Conservation (phyloP, 2,113 vertebrate genomes). For the Burhinus oedicnemus region DNA sequence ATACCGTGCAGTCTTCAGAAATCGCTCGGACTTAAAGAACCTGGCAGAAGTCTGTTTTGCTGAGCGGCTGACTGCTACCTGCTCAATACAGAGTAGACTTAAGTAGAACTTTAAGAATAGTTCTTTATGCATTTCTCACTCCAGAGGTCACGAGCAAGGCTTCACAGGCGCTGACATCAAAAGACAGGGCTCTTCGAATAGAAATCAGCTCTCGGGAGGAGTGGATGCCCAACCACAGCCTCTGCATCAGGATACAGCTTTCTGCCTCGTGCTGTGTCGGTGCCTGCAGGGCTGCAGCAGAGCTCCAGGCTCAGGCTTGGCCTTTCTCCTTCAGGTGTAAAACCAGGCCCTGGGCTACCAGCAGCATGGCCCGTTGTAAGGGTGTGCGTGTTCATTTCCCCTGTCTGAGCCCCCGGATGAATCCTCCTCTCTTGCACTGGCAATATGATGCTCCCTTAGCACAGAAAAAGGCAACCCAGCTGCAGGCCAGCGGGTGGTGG, state of each 20-base stretch:
- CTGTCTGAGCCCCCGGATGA: not conserved
- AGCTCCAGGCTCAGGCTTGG: not conserved
- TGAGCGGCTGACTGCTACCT: not conserved
- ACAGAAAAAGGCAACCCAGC: not conserved
- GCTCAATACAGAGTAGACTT: not conserved
- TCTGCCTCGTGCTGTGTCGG: accelerated
- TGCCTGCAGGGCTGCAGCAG: not conserved
- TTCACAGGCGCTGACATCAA: not conserved
- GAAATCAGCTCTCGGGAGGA: not conserved
- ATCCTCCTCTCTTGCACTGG: not conserved
- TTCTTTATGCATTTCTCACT: not conserved
- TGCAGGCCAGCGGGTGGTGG: accelerated
- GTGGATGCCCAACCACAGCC: not conserved
- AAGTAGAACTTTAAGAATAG: not conserved
- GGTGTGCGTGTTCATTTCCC: accelerated
- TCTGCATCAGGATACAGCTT: accelerated
- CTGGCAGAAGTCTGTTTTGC: not conserved
- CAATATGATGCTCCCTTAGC: not conserved
- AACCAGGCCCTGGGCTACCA: not conserved
- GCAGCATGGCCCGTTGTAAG: too few relatives aligned
- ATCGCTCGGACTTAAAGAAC: accelerated
- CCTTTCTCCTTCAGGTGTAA: not conserved
- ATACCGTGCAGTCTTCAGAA: not conserved
- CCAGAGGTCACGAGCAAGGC: not conserved
- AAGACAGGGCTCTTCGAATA: not conserved